Base-by-base conservation (phyloP, 2,888 invertebrate species). In the Polydrusus pterygomalis region DNA sequence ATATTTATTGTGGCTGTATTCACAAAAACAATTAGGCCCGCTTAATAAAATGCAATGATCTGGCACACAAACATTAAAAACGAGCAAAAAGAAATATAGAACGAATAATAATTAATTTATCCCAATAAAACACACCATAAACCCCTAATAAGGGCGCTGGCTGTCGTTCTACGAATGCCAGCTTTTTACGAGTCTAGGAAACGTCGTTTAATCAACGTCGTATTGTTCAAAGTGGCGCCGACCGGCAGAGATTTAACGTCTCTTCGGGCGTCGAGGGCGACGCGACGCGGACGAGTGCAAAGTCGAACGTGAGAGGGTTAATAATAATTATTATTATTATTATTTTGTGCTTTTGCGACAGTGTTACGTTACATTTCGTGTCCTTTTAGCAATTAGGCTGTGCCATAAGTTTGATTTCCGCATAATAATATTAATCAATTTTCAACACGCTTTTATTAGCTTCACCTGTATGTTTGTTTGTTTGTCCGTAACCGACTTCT, bases 131-230 rank as follows among this genome's bases (percentile, higher is more conserved):
- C 38, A 38, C 15, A 58, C 58, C 38, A 20, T 58, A 67, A 67
- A 54, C 38, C 30, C 30, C 49, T 60, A 58, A 69, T 69, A 69
- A 69, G 38, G n/a, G 15, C 8, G 43, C 49, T 60, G 70, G 43
- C 49, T 60, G 70, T 60, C 70, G 8, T 49, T 45, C 45, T 20
- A 11, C 18, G 15, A 58, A 49, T 43, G 43, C 45, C 5, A 9
- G 56, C 45, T 70, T 70, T 60, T 70, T 70, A 70, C 70, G 70
- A 70, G 67, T 20, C 60, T 70, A 25, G 25, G 45, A 47, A 62
- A 70, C 60, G 60, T 38, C 47, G 60, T 70, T 70, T 70, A 70
- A 70, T 70, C 70, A 70, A 70, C 70, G 70, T 70, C 70, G 62
- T 70, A 70, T 70, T 70, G 70, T 70, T 70, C 25, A 34, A 47